Percentiles rank a stretch among this genome's conserved stretches.
Conservation (phyloP, 1,140 invertebrate species). For the Psilanteris sp. region DNA sequence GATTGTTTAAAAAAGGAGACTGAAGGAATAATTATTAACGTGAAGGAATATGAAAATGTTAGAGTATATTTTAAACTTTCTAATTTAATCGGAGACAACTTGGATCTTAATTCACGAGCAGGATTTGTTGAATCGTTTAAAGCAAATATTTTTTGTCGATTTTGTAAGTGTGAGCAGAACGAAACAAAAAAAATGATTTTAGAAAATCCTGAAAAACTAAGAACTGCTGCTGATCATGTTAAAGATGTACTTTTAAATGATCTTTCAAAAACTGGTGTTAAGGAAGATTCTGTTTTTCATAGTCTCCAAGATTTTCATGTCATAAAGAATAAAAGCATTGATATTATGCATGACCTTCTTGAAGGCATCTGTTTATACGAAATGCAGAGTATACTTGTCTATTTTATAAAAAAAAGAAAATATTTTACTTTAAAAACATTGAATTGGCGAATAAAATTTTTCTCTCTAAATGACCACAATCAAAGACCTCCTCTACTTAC, state of each 20-base stretch:
- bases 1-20: constrained; percentile 21
- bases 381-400: constrained; percentile 9
- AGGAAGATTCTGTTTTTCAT: constrained; percentile 41
- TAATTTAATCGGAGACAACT: constrained; percentile 32
- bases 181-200: constrained; percentile 2
- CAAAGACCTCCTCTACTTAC: constrained; percentile 5
- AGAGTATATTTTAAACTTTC: no score
- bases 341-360: constrained; percentile 42
- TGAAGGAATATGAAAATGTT: neutral
- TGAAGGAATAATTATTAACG: neutral
- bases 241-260: neutral
- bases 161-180: constrained; percentile 21
- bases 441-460: constrained; percentile 33
- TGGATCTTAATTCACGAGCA: constrained; percentile 35
- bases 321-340: constrained; percentile 29
- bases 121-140: constrained; percentile 45
- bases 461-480: neutral
- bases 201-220: constrained; percentile 4
- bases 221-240: constrained; percentile 10
- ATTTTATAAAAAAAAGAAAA: constrained; percentile 21
- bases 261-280: constrained; percentile 11
- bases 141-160: constrained; percentile 34
- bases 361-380: constrained; percentile 28
- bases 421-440: constrained; percentile 33
- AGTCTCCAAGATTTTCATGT: constrained; percentile 36